Evolutionary conservation across 2,888 invertebrate species (phyloP).

Genomic region (Coecobrya sp.): DNA sequence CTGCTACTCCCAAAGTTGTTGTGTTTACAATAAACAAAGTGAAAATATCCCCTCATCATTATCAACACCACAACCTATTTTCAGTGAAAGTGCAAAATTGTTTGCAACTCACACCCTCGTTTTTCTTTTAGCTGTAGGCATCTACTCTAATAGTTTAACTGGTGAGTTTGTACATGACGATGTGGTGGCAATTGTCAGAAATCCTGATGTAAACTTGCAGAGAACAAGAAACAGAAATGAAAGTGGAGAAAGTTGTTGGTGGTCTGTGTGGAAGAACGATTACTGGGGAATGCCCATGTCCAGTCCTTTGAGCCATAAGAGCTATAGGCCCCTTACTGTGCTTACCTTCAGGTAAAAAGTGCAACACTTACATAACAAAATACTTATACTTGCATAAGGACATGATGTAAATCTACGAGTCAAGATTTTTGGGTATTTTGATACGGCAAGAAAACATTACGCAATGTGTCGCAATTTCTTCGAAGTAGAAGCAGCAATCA

Average conservation of each 20-base stretch:
- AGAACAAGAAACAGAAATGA: too few species aligned
- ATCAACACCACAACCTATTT: neutral
- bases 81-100: slow-evolving; percentile 30
- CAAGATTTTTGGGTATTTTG: too few species aligned
- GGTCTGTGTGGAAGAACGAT: slow-evolving; percentile 92
- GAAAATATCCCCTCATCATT: neutral
- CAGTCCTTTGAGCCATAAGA: slow-evolving; percentile 94
- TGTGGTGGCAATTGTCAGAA: slow-evolving; percentile 93
- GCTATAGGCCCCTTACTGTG: slow-evolving; percentile 94
- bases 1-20: neutral
- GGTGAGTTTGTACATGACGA: slow-evolving; percentile 97
- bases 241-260: slow-evolving; percentile 87
- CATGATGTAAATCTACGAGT: too few species aligned
- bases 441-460: too few species aligned
- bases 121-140: slow-evolving; percentile 75
- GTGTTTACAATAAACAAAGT: too few species aligned
- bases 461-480: too few species aligned
- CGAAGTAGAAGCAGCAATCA: too few species aligned
- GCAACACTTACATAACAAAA: neutral
- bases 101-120: neutral
- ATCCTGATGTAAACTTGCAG: slow-evolving; percentile 91
- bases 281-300: slow-evolving; percentile 97
- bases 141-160: slow-evolving; percentile 91
- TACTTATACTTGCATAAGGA: neutral
- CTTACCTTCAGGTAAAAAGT: slow-evolving; percentile 95